Evolutionary conservation across 2,113 vertebrate species (phyloP).

Genomic region (Xenus cinereus): DNA sequence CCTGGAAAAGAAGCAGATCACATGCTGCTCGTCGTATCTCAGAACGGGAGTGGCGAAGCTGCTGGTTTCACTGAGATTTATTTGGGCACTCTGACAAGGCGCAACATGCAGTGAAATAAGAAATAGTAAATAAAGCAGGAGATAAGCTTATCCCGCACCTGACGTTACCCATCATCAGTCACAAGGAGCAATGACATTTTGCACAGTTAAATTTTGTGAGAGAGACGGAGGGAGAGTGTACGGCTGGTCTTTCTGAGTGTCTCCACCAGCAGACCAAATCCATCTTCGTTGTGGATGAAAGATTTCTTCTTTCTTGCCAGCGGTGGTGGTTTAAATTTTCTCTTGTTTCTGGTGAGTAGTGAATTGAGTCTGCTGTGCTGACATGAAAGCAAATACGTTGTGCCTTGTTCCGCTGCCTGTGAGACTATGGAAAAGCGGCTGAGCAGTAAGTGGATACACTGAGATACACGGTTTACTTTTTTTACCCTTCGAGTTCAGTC

Average conservation of each 20-base stretch:
- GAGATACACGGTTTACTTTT: slow-evolving; percentile 8
- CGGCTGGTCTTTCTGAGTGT: background rate
- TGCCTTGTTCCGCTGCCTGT: background rate
- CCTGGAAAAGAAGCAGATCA: background rate
- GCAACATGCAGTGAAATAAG: background rate
- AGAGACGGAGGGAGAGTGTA: background rate
- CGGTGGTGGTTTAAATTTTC: background rate
- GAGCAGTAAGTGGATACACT: slow-evolving; percentile 1
- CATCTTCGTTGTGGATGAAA: background rate
- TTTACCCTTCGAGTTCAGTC: slow-evolving; percentile 41
- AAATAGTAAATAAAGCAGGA: slow-evolving; percentile 49
- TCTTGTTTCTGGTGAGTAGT: slow-evolving; percentile 16
- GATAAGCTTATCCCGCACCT: slow-evolving; percentile 49
- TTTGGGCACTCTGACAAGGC: slow-evolving; percentile 27
- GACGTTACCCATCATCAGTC: slow-evolving; percentile 34
- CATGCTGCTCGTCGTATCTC: background rate
- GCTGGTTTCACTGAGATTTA: background rate
- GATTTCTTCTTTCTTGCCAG: background rate
- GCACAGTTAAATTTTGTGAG: background rate
- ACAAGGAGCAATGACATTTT: slow-evolving; percentile 53
- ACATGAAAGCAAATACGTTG: background rate
- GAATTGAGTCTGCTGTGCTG: background rate
- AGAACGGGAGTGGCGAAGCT: background rate
- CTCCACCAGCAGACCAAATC: background rate
- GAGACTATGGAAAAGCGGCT: background rate